A percentile compares a stretch with the other conserved stretches of the same genome.
These are phyloP conservation scores for Oreotrochilus melanogaster DNA, from an alignment of 2,113 vertebrate genomes.

Conservation along the genomic window DNA sequence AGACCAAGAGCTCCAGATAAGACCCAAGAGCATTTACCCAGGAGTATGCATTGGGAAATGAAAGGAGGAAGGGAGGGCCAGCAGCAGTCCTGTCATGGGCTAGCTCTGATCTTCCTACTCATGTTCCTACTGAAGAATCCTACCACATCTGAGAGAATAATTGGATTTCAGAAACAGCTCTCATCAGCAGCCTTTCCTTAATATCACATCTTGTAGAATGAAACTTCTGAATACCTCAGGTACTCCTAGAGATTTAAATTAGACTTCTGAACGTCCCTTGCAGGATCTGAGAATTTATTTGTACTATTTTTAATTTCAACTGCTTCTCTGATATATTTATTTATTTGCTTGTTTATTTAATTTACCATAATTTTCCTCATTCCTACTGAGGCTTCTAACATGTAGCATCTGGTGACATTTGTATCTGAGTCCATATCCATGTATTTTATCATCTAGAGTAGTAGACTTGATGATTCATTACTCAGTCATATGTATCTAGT, in stretches of 20 bases:
- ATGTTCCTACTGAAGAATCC: not conserved
- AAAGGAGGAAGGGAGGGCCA: not conserved
- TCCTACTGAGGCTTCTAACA: not conserved
- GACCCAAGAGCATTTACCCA: not conserved
- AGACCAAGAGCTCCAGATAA: not conserved
- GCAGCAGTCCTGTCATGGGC: not conserved
- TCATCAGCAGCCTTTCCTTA: not conserved
- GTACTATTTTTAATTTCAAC: not conserved
- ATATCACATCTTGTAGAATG: not conserved
- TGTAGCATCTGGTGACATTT: constrained; percentile 40
- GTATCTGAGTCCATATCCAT: not conserved
- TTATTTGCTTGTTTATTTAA: not conserved
- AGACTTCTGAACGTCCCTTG: not conserved
- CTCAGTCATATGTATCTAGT: not conserved
- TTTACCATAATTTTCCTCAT: not conserved
- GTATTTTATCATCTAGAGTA: not conserved
- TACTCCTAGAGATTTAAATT: not conserved
- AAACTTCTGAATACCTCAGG: not conserved
- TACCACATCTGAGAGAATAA: not conserved
- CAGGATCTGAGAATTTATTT: not conserved
- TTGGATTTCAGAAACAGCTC: not conserved
- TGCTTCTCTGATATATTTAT: not conserved
- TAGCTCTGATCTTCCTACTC: not conserved
- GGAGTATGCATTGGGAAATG: accelerated
- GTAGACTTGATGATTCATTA: constrained; percentile 21